Conservation (phyloP, 2,113 vertebrate genomes). For the Nyctereutes procyonoides region DNA sequence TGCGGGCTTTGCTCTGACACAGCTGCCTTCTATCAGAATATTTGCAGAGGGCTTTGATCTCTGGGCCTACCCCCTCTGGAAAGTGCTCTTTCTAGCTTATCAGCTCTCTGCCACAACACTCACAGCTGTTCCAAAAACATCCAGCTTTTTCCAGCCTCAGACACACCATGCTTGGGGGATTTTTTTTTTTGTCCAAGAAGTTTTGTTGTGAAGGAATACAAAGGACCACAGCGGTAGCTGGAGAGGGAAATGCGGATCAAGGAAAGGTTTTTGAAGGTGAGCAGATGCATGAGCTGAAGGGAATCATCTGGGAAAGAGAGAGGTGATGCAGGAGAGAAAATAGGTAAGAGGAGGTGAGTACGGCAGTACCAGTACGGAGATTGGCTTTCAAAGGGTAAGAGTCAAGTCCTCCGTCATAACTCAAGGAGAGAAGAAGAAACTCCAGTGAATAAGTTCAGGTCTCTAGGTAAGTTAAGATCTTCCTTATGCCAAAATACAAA, state of each 20-base stretch:
- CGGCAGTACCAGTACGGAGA: background rate
- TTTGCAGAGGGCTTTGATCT: slow-evolving; percentile 75
- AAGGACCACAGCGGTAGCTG: background rate
- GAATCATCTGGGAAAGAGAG: background rate
- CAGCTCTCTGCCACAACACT: slow-evolving; percentile 49
- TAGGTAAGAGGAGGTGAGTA: background rate
- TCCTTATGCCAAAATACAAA: background rate
- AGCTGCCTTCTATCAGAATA: slow-evolving; percentile 73
- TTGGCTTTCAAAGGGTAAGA: background rate
- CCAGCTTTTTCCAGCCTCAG: slow-evolving; percentile 46
- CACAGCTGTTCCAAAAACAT: slow-evolving; percentile 61
- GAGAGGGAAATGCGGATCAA: background rate
- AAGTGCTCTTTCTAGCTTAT: slow-evolving; percentile 33
- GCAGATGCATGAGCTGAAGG: background rate
- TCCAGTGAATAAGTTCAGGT: background rate
- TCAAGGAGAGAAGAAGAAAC: background rate
- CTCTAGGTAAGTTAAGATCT: background rate
- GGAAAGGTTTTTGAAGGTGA: background rate
- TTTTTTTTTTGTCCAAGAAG: background rate
- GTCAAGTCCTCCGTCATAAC: background rate
- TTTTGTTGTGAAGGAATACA: background rate
- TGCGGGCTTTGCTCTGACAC: background rate
- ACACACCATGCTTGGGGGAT: background rate
- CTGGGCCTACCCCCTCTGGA: slow-evolving; percentile 44
- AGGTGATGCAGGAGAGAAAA: background rate